Evolutionary conservation across 2,888 invertebrate genomes (phyloP).

Genomic region (Drosophila putrida): DNA sequence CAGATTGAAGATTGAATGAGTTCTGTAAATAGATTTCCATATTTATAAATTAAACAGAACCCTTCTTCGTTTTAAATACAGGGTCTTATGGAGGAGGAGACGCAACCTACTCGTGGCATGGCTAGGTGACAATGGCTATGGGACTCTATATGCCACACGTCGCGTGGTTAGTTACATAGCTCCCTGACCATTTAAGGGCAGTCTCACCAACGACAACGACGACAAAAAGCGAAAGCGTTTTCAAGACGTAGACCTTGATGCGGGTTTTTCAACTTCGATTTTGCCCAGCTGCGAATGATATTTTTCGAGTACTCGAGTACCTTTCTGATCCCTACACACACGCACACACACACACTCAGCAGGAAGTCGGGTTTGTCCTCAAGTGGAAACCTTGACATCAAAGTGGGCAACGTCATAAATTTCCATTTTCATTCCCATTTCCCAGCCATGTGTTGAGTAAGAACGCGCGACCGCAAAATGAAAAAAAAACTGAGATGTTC

Average conservation of each 20-base stretch:
- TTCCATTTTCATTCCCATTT: slow-evolving; percentile 20
- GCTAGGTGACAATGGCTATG: slow-evolving; percentile 2
- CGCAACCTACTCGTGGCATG: neutral
- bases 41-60: too few species aligned
- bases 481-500: slow-evolving; percentile 47
- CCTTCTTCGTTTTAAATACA: too few species aligned
- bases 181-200: slow-evolving; percentile 74
- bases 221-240: slow-evolving; percentile 77
- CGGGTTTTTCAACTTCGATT: slow-evolving; percentile 74
- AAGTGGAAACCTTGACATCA: slow-evolving; percentile 78
- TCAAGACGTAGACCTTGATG: slow-evolving; percentile 69
- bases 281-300: slow-evolving; percentile 18
- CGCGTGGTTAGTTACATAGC: slow-evolving; percentile 58
- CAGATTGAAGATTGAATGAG: too few species aligned
- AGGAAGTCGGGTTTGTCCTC: slow-evolving; percentile 59
- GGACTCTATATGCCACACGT: slow-evolving; percentile 52
- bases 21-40: too few species aligned
- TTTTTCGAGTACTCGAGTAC: slow-evolving; percentile 4
- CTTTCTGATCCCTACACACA: slow-evolving; percentile 26
- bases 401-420: slow-evolving; percentile 71
- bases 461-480: slow-evolving; percentile 37
- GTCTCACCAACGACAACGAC: slow-evolving; percentile 36
- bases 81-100: neutral
- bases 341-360: slow-evolving; percentile 50
- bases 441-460: slow-evolving; percentile 44